Evolutionary conservation across 2,113 vertebrate species (phyloP).

Genomic region (Lucifuga dentata): DNA sequence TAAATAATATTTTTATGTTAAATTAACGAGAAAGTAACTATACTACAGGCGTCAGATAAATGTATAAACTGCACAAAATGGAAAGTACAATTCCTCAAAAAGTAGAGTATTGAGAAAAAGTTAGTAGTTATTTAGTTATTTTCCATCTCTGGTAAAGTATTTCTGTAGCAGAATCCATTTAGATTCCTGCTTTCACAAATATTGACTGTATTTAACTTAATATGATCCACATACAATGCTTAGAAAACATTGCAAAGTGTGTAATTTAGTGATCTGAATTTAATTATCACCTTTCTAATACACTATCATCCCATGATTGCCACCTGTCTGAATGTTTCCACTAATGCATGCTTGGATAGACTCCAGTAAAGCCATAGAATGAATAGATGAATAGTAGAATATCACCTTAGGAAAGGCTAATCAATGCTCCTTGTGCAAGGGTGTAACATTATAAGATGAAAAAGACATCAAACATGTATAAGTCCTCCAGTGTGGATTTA

Average conservation of each 20-base stretch:
- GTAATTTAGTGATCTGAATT: too few relatives aligned
- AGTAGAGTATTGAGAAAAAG: too few relatives aligned
- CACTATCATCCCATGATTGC: background rate
- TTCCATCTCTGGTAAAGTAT: too few relatives aligned
- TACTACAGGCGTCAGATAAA: too few relatives aligned
- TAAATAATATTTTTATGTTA: too few relatives aligned
- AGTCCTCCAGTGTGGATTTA: slow-evolving; percentile 58
- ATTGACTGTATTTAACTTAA: slow-evolving; percentile 2
- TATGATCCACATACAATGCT: background rate
- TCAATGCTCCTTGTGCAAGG: background rate
- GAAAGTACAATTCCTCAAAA: too few relatives aligned
- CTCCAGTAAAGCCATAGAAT: background rate
- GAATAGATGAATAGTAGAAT: slow-evolving; percentile 7
- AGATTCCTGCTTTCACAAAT: background rate
- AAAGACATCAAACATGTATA: slow-evolving; percentile 57
- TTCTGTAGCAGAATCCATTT: background rate
- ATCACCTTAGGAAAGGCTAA: background rate
- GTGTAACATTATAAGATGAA: slow-evolving; percentile 17
- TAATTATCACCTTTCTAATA: slow-evolving; percentile 2
- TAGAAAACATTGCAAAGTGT: background rate
- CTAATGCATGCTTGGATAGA: background rate
- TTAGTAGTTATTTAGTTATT: too few relatives aligned
- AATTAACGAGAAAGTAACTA: too few relatives aligned
- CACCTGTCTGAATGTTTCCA: too few relatives aligned
- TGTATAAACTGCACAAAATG: too few relatives aligned